These are phyloP conservation scores for Charadrius vociferus DNA, from an alignment of 2,113 vertebrate genomes.

Conservation along the genomic window DNA sequence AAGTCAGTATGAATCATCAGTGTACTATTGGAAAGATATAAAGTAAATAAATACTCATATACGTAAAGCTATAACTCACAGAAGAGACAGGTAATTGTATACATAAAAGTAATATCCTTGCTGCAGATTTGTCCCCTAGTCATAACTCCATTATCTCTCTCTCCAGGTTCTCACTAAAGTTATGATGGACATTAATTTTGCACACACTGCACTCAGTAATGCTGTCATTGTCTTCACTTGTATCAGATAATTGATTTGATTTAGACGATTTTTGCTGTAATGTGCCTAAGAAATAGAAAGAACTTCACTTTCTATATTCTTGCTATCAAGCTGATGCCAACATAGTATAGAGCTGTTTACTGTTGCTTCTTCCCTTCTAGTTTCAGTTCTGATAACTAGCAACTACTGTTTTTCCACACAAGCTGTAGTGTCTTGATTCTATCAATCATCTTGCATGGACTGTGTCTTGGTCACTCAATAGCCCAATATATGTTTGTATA, in stretches of 20 bases:
- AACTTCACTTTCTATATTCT: neutral
- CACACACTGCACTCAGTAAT: neutral
- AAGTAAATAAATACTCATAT: conserved; percentile 8
- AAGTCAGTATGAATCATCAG: conserved; percentile 35
- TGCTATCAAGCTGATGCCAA: neutral
- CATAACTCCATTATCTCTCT: neutral
- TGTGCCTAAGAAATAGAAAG: neutral
- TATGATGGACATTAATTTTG: neutral
- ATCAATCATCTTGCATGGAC: neutral
- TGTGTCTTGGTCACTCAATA: neutral
- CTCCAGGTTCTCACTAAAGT: neutral
- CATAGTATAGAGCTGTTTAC: neutral
- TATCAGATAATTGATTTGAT: neutral
- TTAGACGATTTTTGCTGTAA: neutral
- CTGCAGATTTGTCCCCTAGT: neutral
- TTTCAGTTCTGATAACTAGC: neutral
- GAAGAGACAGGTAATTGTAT: neutral
- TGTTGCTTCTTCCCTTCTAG: neutral
- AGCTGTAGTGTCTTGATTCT: neutral
- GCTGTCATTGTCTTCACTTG: neutral
- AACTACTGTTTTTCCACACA: neutral
- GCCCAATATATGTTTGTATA: neutral
- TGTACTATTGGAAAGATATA: conserved; percentile 10
- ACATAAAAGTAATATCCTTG: neutral
- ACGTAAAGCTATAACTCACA: conserved; percentile 7